Base-by-base conservation (phyloP, 2,797 vertebrate genomes). In the Gymnocypris eckloni region DNA sequence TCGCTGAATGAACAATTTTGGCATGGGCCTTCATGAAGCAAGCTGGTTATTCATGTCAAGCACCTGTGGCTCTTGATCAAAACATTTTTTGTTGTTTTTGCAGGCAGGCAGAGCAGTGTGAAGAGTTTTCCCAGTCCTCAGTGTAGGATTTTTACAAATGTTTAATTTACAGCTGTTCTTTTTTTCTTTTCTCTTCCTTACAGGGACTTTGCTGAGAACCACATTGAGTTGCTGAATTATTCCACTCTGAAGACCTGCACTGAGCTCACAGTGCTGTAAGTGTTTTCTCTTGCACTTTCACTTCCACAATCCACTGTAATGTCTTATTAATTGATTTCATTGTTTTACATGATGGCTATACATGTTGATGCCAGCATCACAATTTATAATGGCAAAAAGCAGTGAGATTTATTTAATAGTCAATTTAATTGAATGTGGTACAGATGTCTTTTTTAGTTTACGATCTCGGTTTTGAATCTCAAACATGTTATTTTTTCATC, bases 141-240 rank as follows among this genome's bases (percentile, higher is more conserved):
- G 33, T 41, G 22, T 20, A 76, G 61, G 5, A 45, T 71, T 61
- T 54, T 8, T 37, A 9, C 20, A 33, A 43, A 52, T 67, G 52
- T 48, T 59, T 33, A 33, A 79, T 85, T 37, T 45, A 84, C 13
- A 37, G 59, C 16, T 54, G 3, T 25, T 72, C 61, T 6, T 12
- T 73, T n/a, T 48, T 15, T 15, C 13, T 75, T 64, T 43, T 50
- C n/a, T 50, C 71, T 73, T 15, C 71, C 85, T 77, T 86, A 45
- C 86, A 94, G 93, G 70, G 92, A 94, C 90, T 90, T 93, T 89
- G 92, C 93, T 88, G 89, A 92, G 82, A 95, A 93, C 37, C 37
- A 59, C 10, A 89, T 93, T 76, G 92, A 93, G 59, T 43, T 83
- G 28, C 88, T 94, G 86, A 89, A 78, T 59, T 92, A 91, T 81